These are phyloP conservation scores for Eurypyga helias DNA, from an alignment of 2,113 vertebrate genomes.

Conservation along the genomic window DNA sequence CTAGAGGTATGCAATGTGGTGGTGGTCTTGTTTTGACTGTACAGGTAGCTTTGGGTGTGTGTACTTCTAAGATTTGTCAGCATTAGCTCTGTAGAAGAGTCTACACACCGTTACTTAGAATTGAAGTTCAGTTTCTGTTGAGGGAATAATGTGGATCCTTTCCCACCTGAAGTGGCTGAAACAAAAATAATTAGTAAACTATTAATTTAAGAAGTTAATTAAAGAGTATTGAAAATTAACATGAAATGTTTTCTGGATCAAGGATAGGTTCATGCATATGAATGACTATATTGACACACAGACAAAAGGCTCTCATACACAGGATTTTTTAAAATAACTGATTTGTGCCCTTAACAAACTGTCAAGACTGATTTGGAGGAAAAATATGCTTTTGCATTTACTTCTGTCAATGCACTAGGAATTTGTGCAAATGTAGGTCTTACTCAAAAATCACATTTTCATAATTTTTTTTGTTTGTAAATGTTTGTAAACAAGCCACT, in stretches of 20 bases:
- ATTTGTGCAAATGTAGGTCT: not conserved
- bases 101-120: not conserved
- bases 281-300: not conserved
- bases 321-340: not conserved
- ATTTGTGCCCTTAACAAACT: too few relatives aligned
- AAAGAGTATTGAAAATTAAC: not conserved
- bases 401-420: not conserved
- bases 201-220: not conserved
- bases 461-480: not conserved
- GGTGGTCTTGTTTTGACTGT: not conserved
- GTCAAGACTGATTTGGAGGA: not conserved
- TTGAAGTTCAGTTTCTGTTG: not conserved
- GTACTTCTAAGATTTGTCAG: not conserved
- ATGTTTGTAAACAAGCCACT: not conserved
- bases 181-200: not conserved
- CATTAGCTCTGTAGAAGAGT: not conserved
- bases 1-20: not conserved
- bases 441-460: not conserved
- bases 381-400: not conserved
- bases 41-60: not conserved
- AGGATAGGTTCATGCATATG: not conserved
- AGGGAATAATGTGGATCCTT: not conserved
- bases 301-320: not conserved
- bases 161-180: not conserved
- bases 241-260: not conserved